phyloP scores from a whole-genome alignment of 1,140 invertebrate species.

The Myzus persicae region DNA sequence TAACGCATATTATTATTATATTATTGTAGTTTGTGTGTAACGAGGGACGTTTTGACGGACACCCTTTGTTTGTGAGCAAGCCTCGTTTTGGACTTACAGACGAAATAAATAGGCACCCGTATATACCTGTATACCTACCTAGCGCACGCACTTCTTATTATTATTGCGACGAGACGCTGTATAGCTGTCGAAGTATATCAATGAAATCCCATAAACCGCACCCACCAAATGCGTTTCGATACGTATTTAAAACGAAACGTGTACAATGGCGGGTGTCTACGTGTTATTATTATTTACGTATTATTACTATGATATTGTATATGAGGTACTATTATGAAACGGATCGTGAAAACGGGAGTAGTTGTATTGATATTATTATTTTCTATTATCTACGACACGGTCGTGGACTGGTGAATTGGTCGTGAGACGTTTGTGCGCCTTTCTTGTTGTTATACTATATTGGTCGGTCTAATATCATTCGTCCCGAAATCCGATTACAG shows the following conservation, averaged over 20 bases:
- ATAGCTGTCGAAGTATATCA: neutral
- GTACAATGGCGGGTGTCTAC: neutral
- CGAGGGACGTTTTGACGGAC: constrained; percentile 1
- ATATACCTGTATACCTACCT: too few relatives aligned
- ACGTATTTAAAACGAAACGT: neutral
- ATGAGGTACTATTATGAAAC: neutral
- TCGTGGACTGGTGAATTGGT: neutral
- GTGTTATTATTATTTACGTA: too few relatives aligned
- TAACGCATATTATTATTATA: neutral
- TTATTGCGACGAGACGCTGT: neutral
- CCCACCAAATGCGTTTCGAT: neutral
- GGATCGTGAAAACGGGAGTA: neutral
- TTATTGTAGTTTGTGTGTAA: neutral
- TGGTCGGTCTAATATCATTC: neutral
- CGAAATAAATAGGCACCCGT: neutral
- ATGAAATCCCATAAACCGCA: neutral
- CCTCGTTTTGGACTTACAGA: neutral
- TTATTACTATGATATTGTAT: neutral
- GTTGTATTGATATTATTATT: neutral
- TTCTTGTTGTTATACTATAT: neutral
- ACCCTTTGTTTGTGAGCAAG: neutral
- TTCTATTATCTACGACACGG: neutral
- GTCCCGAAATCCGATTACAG: neutral
- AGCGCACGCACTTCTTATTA: neutral
- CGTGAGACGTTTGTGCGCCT: neutral